These are phyloP conservation scores for Tetragonula clypearis DNA, from an alignment of 1,140 invertebrate genomes.

Conservation along the genomic window DNA sequence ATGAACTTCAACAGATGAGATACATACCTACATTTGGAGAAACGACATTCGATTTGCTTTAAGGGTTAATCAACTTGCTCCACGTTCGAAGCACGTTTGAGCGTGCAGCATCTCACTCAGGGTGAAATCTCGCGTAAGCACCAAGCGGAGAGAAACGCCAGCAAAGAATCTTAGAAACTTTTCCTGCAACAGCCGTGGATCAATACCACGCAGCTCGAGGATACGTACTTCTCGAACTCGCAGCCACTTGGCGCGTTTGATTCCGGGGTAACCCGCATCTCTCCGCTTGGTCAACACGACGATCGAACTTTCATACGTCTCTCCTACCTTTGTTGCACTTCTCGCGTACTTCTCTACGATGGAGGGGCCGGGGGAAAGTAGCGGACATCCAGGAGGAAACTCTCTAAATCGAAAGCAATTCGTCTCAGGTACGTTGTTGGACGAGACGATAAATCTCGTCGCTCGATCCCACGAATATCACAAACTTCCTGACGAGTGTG, in stretches of 20 bases:
- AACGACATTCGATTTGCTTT: no score
- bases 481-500: background rate
- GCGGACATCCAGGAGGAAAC: background rate
- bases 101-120: background rate
- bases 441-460: slow-evolving; percentile 13
- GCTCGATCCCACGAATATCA: background rate
- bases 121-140: background rate
- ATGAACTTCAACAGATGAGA: background rate
- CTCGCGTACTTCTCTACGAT: background rate
- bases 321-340: background rate
- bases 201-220: slow-evolving; percentile 20
- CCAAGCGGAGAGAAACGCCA: background rate
- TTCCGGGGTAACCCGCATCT: background rate
- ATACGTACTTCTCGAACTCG: slow-evolving; percentile 19
- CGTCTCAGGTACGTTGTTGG: background rate
- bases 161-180: slow-evolving; percentile 29
- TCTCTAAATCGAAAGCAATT: background rate
- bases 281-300: background rate
- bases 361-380: background rate
- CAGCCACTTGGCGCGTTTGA: background rate
- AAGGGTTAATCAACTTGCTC: background rate
- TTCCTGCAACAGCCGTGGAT: slow-evolving; percentile 17
- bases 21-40: background rate
- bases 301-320: background rate
- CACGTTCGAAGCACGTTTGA: background rate